Conservation (phyloP, 2,797 vertebrate species). For the Uromys caudimaculatus region DNA sequence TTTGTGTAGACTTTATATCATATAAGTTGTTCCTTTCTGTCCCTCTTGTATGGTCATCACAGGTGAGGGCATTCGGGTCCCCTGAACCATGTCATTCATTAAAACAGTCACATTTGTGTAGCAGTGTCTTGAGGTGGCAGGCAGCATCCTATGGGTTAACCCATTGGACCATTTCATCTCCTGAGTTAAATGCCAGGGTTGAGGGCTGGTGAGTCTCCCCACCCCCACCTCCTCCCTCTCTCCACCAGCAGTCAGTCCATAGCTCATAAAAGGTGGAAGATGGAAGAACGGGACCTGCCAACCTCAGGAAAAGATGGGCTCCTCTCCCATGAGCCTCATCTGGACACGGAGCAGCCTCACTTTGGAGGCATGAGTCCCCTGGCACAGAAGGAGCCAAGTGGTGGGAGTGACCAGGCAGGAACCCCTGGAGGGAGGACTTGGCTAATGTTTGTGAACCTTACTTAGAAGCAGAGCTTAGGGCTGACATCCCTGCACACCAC, state of each 20-base stretch:
- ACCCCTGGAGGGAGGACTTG: neutral
- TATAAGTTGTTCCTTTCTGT: neutral
- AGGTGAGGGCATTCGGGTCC: neutral
- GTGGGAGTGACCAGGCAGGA: neutral
- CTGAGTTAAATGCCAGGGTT: neutral
- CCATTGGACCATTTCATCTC: neutral
- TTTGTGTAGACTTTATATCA: neutral
- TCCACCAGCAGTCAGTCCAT: neutral
- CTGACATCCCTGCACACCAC: neutral
- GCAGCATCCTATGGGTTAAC: rapidly evolving
- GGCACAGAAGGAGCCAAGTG: neutral
- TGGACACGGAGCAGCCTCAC: neutral
- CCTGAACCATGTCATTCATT: neutral
- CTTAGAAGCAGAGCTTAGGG: neutral
- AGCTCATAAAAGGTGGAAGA: neutral
- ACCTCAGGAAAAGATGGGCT: neutral
- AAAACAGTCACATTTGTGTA: neutral
- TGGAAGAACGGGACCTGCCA: neutral
- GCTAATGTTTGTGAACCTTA: neutral
- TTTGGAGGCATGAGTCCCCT: neutral
- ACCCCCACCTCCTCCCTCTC: neutral
- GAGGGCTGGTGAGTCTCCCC: neutral
- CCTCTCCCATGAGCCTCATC: neutral
- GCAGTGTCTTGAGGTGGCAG: rapidly evolving
- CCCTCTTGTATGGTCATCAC: rapidly evolving